A percentile compares a stretch with the other conserved stretches of the same genome.
Conservation (phyloP, 2,797 vertebrate species). For the Dryobates pubescens region DNA sequence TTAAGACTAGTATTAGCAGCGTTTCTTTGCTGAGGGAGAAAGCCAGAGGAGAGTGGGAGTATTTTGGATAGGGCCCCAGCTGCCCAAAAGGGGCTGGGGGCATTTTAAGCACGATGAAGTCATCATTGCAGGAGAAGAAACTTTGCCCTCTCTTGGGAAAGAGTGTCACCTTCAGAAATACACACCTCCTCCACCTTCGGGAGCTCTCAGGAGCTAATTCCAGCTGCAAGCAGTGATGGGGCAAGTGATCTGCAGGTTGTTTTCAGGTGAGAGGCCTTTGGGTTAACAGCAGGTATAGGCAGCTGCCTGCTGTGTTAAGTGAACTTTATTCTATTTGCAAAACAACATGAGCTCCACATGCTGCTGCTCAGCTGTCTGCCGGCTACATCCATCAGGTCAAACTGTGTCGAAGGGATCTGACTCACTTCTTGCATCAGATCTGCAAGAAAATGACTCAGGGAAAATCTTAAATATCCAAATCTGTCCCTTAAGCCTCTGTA, state of each 20-base stretch:
- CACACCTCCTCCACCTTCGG: rapidly evolving
- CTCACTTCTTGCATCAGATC: conserved; percentile 60
- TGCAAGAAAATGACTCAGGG: conserved; percentile 39
- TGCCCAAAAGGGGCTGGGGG: not conserved
- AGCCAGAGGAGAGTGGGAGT: not conserved
- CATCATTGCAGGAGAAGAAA: not conserved
- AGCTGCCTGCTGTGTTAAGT: not conserved
- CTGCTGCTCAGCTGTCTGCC: not conserved
- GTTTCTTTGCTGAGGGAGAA: not conserved
- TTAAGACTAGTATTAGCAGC: not conserved
- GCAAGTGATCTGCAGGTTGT: not conserved
- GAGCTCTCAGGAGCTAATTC: not conserved
- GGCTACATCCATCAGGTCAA: not conserved
- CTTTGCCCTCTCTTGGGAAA: not conserved
- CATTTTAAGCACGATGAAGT: not conserved
- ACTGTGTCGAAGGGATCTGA: conserved; percentile 15
- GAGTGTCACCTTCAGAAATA: not conserved
- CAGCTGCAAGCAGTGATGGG: not conserved
- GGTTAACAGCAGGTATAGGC: not conserved
- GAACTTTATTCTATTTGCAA: conserved; percentile 66
- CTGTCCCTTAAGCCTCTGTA: not conserved
- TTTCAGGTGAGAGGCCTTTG: conserved; percentile 8
- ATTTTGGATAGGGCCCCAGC: not conserved
- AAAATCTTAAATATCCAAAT: not conserved
- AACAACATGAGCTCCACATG: not conserved